Percentiles rank a stretch among this genome's conserved stretches.
phyloP scores from a whole-genome alignment of 2,113 vertebrate species.

The Cebidichthys violaceus region DNA sequence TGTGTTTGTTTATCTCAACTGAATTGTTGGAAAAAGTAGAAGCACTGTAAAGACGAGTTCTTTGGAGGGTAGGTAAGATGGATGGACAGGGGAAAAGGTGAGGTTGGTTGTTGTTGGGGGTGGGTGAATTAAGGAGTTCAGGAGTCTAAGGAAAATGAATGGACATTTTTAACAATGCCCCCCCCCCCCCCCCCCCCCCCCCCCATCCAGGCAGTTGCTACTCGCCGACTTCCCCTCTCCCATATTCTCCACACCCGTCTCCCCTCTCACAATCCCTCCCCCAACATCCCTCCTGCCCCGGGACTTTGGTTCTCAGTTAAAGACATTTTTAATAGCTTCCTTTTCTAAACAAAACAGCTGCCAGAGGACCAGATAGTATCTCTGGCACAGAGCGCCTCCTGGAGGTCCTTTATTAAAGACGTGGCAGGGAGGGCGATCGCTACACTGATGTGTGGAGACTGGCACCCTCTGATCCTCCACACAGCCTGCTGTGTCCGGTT shows the following conservation, averaged over 20 bases:
- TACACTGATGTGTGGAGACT: slow-evolving; percentile 6
- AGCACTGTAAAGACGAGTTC: background rate
- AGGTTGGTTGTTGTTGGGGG: background rate
- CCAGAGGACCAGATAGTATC: slow-evolving; percentile 60
- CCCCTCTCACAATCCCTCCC: slow-evolving; percentile 34
- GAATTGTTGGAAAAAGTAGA: background rate
- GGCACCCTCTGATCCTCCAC: background rate
- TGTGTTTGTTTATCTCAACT: background rate
- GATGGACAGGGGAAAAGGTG: background rate
- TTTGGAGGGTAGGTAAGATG: background rate
- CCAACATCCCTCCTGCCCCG: slow-evolving; percentile 58
- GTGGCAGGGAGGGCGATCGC: slow-evolving; percentile 1
- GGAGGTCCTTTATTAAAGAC: slow-evolving; percentile 58
- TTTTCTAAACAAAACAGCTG: slow-evolving; percentile 81
- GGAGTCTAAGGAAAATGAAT: slow-evolving; percentile 23
- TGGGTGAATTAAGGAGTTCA: slow-evolving; percentile 1
- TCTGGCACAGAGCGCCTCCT: slow-evolving; percentile 77
- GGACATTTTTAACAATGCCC: slow-evolving; percentile 58
- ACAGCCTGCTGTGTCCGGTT: slow-evolving; percentile 60
- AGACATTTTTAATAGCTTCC: slow-evolving; percentile 85
- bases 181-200: slow-evolving; percentile 13
- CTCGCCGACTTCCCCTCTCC: slow-evolving; percentile 38
- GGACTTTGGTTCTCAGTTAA: slow-evolving; percentile 74
- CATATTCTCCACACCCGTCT: slow-evolving; percentile 44
- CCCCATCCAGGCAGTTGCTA: slow-evolving; percentile 39